Percentiles rank a stretch among this genome's conserved stretches.
Evolutionary conservation across 2,113 vertebrate genomes (phyloP).

Genomic region (Odocoileus virginianus): DNA sequence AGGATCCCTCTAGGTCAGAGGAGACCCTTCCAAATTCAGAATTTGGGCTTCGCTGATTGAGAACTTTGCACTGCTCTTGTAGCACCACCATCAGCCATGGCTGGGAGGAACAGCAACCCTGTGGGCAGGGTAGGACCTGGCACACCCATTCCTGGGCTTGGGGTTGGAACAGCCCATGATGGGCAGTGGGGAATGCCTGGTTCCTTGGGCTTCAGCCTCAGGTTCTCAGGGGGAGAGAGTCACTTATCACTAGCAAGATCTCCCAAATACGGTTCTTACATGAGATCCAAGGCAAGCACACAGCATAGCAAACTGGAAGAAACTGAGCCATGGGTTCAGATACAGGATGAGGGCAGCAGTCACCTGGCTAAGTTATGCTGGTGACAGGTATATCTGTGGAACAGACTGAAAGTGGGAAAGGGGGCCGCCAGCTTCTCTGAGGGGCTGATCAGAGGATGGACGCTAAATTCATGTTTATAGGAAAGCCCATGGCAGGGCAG

Average conservation of each 20-base stretch:
- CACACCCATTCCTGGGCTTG: background rate
- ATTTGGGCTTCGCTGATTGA: background rate
- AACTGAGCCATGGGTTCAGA: background rate
- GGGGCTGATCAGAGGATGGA: background rate
- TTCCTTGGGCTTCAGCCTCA: background rate
- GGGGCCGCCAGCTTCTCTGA: background rate
- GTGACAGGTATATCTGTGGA: background rate
- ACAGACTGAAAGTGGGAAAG: background rate
- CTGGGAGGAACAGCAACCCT: background rate
- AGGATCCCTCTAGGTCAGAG: slow-evolving; percentile 5
- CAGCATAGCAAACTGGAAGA: background rate
- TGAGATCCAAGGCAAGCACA: background rate
- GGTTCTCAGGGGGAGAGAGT: background rate
- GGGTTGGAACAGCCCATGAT: background rate
- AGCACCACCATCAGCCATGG: background rate
- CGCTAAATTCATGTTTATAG: background rate
- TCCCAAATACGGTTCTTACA: background rate
- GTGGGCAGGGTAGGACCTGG: background rate
- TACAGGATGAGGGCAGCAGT: background rate
- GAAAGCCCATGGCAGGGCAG: background rate
- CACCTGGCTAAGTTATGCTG: background rate
- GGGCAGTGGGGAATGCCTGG: background rate
- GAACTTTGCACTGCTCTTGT: background rate
- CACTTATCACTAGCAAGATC: background rate
- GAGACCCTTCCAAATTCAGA: background rate